Percentiles rank a stretch among this genome's conserved stretches.
phyloP scores from a whole-genome alignment of 1,140 invertebrate genomes.

The Calycopis cecrops region DNA sequence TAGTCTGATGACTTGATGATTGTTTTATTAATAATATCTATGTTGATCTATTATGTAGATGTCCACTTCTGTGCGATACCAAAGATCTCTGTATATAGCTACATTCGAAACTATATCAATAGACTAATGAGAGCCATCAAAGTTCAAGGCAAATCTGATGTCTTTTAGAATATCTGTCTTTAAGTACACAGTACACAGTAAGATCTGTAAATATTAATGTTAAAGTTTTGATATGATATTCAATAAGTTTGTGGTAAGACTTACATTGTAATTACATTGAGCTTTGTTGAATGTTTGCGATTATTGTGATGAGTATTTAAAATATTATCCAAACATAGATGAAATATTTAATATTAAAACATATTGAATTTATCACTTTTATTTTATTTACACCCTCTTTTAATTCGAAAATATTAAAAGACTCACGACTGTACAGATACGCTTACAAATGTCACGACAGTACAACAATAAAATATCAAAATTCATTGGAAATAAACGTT shows the following conservation, averaged over 20 bases:
- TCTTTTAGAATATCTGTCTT: slow-evolving; percentile 1
- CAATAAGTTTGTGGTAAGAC: slow-evolving; percentile 16
- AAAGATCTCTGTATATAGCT: no score
- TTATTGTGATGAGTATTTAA: slow-evolving; percentile 27
- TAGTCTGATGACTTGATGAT: no score
- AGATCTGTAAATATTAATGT: slow-evolving; percentile 6
- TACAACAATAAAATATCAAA: no score
- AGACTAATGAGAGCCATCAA: neutral
- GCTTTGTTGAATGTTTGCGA: slow-evolving; percentile 54
- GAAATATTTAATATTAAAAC: slow-evolving; percentile 8
- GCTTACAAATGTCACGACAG: no score
- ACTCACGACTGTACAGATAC: no score
- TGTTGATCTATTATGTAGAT: no score
- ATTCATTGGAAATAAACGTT: no score
- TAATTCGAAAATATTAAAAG: slow-evolving; percentile 22
- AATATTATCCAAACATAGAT: neutral
- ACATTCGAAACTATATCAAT: neutral
- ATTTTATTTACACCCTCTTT: neutral
- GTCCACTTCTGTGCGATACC: no score
- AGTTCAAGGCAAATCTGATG: neutral
- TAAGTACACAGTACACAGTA: neutral
- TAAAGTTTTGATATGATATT: slow-evolving; percentile 10
- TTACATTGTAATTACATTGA: slow-evolving; percentile 35
- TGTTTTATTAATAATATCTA: no score
- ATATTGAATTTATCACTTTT: neutral